Percentiles rank a stretch among this genome's conserved stretches.
Evolutionary conservation across 1,140 invertebrate genomes (phyloP).

Genomic region (Acyrthosiphon pisum): DNA sequence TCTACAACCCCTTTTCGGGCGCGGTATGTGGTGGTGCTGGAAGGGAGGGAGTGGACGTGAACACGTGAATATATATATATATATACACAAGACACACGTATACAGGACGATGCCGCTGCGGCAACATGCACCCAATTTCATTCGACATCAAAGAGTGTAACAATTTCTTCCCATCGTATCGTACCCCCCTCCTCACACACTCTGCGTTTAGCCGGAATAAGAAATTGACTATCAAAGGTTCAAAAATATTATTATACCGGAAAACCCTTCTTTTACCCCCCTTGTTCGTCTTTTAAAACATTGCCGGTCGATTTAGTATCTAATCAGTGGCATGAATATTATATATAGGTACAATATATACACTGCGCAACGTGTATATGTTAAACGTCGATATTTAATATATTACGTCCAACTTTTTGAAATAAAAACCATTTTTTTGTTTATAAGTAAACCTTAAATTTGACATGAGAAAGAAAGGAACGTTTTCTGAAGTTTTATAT

Average conservation of each 20-base stretch:
- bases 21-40: background rate
- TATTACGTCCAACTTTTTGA: background rate
- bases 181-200: background rate
- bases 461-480: background rate
- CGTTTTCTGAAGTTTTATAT: background rate
- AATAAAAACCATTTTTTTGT: background rate
- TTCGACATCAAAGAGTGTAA: constrained; percentile 36
- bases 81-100: background rate
- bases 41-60: background rate
- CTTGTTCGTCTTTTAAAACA: background rate
- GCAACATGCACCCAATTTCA: background rate
- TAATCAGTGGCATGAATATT: constrained; percentile 16
- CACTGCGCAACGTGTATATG: background rate
- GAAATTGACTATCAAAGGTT: constrained; percentile 46
- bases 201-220: background rate
- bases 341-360: background rate
- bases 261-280: background rate
- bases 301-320: constrained; percentile 32
- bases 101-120: background rate
- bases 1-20: constrained; percentile 29
- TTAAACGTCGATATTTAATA: background rate
- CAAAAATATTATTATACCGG: constrained; percentile 37
- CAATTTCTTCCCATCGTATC: background rate
- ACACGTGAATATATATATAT: no score
- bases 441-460: background rate